A percentile compares a stretch with the other conserved stretches of the same genome.
Evolutionary conservation across 2,113 vertebrate species (phyloP).

Genomic region (Cyphomyrus plagiostoma): DNA sequence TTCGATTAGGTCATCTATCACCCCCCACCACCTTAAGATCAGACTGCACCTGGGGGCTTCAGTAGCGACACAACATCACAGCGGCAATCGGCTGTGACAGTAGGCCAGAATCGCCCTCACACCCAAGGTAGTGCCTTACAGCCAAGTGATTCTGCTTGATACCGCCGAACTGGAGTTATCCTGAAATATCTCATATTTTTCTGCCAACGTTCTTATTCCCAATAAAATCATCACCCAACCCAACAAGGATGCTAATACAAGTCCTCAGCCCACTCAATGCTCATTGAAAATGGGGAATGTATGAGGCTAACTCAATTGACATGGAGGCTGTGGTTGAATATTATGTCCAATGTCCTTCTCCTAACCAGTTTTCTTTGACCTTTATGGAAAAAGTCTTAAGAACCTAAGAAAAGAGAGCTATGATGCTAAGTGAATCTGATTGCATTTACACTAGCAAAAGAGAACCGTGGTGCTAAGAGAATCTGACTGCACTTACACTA

Average conservation of each 20-base stretch:
- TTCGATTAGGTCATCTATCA: not conserved
- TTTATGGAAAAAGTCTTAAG: not conserved
- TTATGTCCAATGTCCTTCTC: not conserved
- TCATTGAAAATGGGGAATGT: not conserved
- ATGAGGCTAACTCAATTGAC: not conserved
- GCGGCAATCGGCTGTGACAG: not conserved
- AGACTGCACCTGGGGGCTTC: not conserved
- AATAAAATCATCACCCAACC: not conserved
- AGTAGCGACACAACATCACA: not conserved
- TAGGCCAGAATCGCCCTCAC: not conserved
- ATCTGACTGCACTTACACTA: too few relatives aligned
- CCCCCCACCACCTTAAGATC: not conserved
- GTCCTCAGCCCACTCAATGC: not conserved
- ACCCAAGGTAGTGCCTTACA: not conserved
- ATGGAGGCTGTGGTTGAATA: not conserved
- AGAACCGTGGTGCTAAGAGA: too few relatives aligned
- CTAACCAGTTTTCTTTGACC: not conserved
- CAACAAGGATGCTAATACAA: not conserved
- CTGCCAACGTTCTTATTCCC: not conserved
- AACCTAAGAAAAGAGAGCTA: not conserved
- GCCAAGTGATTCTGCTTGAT: not conserved
- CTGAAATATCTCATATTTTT: not conserved
- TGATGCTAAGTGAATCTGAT: too few relatives aligned
- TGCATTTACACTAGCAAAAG: too few relatives aligned
- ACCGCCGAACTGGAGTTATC: not conserved